Evolutionary conservation across 1,140 invertebrate genomes (phyloP), one percentile per base, ranked within the genome.

Genomic region (Pomacea maculata): DNA sequence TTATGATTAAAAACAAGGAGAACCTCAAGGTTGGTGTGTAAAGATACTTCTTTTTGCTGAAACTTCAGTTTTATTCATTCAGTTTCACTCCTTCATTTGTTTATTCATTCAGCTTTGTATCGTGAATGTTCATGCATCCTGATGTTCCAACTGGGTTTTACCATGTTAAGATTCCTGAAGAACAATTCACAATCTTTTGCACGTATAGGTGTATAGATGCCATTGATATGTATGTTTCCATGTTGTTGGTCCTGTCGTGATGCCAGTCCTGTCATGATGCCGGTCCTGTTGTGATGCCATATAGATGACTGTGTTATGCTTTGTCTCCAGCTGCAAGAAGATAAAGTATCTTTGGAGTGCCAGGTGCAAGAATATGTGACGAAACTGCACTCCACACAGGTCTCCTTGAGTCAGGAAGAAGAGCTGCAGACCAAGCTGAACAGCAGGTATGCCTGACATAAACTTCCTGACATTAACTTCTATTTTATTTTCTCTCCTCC

Each of bases 1-100:
- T 89, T 21, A 83, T 85, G 63, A 74, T 72, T 17, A 89, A 90
- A 83, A 89, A 87, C 76, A 87, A 87, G 54, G 89, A 90, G 78
- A 89, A 87, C 71, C 81, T 88, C 1, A 88, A 87, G 87, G 87
- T 88, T 75, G 65, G 61, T 11, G n/a, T 45, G 65, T 45, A 45
- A 45, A 68, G 10, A 45, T 54, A 52, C 21, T n/a, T 29, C 57
- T 21, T 19, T 61, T 29, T 45, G 6, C 12, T 15, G 52, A 12
- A 74, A 45, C 12, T 45, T 45, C 34, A 45, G 34, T 45, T 45
- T 45, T 52, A 5, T 34, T 34, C 52, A 45, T 74, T 74, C 34
- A 45, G 34, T 45, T 45, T 45, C 34, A n/a, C 8, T 34, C 52
- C 3, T 74, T 74, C 11, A 10, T 70, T 70, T 21, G 12, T 70